Conservation (phyloP, 2,113 vertebrate genomes). For the Tachuris rubrigastra region DNA sequence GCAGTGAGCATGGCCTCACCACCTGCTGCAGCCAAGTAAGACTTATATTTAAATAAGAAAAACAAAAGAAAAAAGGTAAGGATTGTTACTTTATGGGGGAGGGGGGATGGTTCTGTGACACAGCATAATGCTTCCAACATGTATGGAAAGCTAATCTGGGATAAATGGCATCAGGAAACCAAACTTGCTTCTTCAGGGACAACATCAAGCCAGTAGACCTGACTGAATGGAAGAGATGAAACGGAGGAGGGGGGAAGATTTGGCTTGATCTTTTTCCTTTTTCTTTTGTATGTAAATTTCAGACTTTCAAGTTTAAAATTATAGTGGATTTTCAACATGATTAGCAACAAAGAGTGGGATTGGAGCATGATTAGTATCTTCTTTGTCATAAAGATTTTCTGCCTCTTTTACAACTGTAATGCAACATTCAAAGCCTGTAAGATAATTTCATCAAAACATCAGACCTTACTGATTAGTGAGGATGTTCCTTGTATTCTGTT, state of each 20-base stretch:
- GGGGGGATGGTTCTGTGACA: background rate
- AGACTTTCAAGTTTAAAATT: background rate
- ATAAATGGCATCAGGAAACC: background rate
- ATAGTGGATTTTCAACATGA: background rate
- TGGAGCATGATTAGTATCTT: background rate
- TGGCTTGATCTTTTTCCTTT: background rate
- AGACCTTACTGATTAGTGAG: background rate
- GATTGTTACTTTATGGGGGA: background rate
- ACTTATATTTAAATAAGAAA: background rate
- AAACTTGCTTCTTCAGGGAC: background rate
- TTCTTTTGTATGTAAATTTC: background rate
- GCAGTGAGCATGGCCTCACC: background rate
- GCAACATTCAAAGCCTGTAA: background rate
- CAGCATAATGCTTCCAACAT: background rate
- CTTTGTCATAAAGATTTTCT: background rate
- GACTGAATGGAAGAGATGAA: background rate
- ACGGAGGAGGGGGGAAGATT: background rate
- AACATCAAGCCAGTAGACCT: background rate
- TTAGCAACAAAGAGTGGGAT: background rate
- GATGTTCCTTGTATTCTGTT: background rate
- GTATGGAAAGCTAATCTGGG: background rate
- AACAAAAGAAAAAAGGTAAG: background rate
- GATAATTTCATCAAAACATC: background rate
- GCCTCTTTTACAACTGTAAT: background rate
- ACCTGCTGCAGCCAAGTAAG: background rate